Percentiles rank a stretch among this genome's conserved stretches.
phyloP scores from a whole-genome alignment of 2,888 invertebrate genomes.

The Clistopyga incitator region DNA sequence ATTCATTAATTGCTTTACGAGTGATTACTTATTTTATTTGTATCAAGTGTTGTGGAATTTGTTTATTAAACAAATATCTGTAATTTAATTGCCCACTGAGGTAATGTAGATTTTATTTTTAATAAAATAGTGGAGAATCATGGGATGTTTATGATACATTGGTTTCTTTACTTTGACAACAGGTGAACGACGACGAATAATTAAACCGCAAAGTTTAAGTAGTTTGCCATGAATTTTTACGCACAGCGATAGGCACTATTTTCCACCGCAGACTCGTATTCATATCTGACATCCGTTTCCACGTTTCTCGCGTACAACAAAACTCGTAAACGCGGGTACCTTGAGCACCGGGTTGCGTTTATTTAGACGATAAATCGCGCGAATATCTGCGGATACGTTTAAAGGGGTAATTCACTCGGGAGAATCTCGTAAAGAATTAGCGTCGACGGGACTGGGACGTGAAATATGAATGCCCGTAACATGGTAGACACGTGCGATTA shows the following conservation, averaged over 20 bases:
- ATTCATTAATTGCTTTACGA: too few relatives aligned
- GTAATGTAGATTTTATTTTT: too few relatives aligned
- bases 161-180: too few relatives aligned
- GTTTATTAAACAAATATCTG: too few relatives aligned
- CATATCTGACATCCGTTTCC: constrained; percentile 25
- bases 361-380: constrained; percentile 65
- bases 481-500: constrained; percentile 40
- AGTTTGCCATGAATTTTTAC: constrained; percentile 47
- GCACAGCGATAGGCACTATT: constrained; percentile 37
- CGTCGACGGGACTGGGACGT: constrained; percentile 55
- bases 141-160: too few relatives aligned
- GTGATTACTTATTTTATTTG: too few relatives aligned
- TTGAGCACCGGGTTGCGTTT: constrained; percentile 58
- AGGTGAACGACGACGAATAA: constrained; percentile 58
- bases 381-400: constrained; percentile 66
- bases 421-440: constrained; percentile 66
- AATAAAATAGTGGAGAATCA: too few relatives aligned
- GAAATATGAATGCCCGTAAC: constrained; percentile 56
- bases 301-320: constrained; percentile 42
- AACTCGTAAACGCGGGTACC: constrained; percentile 64
- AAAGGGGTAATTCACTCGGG: constrained; percentile 63
- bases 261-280: not conserved
- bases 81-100: too few relatives aligned
- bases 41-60: too few relatives aligned
- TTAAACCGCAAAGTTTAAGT: constrained; percentile 61